A percentile compares a stretch with the other conserved stretches of the same genome.
phyloP scores from a whole-genome alignment of 2,797 vertebrate genomes.

The Gymnothorax reevesii region DNA sequence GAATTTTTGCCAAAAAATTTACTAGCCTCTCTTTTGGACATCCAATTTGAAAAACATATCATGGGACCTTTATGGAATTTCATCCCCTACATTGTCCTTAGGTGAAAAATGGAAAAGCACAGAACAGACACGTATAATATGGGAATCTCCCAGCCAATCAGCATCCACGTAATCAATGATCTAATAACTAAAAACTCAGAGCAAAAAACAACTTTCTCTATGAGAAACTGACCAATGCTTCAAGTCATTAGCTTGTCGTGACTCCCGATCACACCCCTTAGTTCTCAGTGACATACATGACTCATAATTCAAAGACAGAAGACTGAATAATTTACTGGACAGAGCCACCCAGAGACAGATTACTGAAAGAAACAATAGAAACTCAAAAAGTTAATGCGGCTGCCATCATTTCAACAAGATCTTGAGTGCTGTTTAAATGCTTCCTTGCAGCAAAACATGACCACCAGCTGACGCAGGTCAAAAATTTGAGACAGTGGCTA shows the following conservation, averaged over 20 bases:
- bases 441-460: neutral
- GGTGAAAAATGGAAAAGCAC: neutral
- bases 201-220: conserved; percentile 16
- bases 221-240: conserved; percentile 6
- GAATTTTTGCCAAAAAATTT: no score
- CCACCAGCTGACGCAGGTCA: neutral
- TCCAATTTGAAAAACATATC: no score
- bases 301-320: conserved; percentile 25
- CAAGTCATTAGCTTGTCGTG: neutral
- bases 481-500: neutral
- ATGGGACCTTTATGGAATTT: neutral
- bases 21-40: no score
- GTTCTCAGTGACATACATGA: conserved; percentile 8
- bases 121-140: neutral
- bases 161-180: neutral
- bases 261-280: neutral
- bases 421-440: neutral
- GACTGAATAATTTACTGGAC: conserved; percentile 1
- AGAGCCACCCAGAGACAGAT: conserved; percentile 18
- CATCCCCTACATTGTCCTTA: neutral
- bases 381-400: neutral
- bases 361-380: neutral
- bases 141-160: neutral
- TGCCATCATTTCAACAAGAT: neutral
- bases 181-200: neutral